Conservation (phyloP, 2,797 vertebrate species). For the Acipenser ruthenus region DNA sequence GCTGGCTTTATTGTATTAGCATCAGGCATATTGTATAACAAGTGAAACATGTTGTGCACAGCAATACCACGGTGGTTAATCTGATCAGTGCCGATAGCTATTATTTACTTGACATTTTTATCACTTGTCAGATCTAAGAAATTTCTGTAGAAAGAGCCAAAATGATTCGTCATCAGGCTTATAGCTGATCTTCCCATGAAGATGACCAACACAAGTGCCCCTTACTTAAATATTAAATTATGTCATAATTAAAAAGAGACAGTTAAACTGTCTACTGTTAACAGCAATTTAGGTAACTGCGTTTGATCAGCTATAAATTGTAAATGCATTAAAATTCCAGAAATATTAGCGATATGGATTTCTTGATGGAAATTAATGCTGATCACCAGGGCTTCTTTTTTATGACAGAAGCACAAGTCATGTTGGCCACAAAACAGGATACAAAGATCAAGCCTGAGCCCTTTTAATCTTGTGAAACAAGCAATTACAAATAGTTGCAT, state of each 20-base stretch:
- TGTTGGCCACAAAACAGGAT: conserved; percentile 84
- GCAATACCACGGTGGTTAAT: too few relatives aligned
- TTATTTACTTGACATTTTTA: conserved; percentile 69
- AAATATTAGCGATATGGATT: conserved; percentile 95
- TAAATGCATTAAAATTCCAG: conserved; percentile 91
- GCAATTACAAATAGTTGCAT: conserved; percentile 99
- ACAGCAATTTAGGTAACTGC: conserved; percentile 98
- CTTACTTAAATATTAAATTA: conserved; percentile 84
- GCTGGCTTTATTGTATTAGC: too few relatives aligned
- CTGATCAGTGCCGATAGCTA: conserved; percentile 25
- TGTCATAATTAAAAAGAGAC: conserved; percentile 94
- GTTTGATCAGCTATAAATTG: conserved; percentile 98
- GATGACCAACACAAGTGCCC: conserved; percentile 69
- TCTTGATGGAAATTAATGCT: conserved; percentile 82
- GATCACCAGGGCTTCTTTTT: conserved; percentile 71
- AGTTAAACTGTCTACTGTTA: conserved; percentile 94
- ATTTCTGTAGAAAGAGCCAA: conserved; percentile 69
- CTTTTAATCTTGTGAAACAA: conserved; percentile 99
- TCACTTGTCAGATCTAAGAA: conserved; percentile 72
- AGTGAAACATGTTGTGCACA: too few relatives aligned
- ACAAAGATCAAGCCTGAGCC: conserved; percentile 88
- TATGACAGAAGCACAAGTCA: conserved; percentile 76
- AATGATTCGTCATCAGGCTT: conserved; percentile 73
- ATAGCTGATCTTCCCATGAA: conserved; percentile 67
- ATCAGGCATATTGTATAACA: too few relatives aligned